Evolutionary conservation across 2,113 vertebrate species (phyloP).

Genomic region (Porphyrio hochstetteri): DNA sequence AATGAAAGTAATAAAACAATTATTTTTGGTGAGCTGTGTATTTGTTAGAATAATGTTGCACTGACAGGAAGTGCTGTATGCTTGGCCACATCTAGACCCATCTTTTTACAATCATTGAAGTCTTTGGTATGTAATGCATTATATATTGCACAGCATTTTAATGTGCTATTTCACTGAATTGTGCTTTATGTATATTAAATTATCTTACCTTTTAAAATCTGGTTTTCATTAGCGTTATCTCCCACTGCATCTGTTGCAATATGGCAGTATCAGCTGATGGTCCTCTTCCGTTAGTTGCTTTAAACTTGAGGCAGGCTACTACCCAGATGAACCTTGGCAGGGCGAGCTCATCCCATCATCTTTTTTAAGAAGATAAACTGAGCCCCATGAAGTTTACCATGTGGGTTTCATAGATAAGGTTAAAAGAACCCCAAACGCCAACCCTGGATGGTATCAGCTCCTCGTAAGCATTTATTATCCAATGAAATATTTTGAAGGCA

Average conservation of each 20-base stretch:
- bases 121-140: background rate
- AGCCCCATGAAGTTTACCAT: background rate
- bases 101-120: background rate
- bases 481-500: slow-evolving; percentile 19
- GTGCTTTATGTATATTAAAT: background rate
- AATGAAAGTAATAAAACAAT: background rate
- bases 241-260: background rate
- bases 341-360: background rate
- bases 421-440: background rate
- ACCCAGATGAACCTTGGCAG: background rate
- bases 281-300: background rate
- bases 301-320: background rate
- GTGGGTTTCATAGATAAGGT: slow-evolving; percentile 51
- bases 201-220: background rate
- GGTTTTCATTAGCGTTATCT: background rate
- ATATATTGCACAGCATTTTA: background rate
- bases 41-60: background rate
- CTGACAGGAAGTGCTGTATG: background rate
- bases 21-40: background rate
- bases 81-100: background rate
- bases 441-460: background rate
- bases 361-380: slow-evolving; percentile 33
- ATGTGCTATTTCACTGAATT: background rate
- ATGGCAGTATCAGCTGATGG: background rate
- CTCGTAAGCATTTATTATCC: background rate